Evolutionary conservation across 2,113 vertebrate genomes (phyloP), one percentile per base, ranked within the genome.

Genomic region (Festucalex cinctus): DNA sequence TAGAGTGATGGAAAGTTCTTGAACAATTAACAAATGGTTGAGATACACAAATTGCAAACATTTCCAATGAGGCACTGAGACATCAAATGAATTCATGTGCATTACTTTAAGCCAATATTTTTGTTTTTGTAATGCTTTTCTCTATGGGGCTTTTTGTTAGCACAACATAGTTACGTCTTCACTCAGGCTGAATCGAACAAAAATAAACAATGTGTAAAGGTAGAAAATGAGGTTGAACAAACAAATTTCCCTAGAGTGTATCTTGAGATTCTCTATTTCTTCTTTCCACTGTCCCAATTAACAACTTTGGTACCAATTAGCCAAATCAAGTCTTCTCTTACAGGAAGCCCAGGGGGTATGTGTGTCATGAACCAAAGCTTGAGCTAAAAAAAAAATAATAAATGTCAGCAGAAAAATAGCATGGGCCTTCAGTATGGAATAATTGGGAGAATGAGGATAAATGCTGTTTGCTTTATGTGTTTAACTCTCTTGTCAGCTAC

Each of bases 281-380:
- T 83, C 77, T 82, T 88, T 88, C 74, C 78, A 77, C 75, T 83
- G 76, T 83, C 80, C 82, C 90, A 89, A 88, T 89, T 90, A 87
- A 85, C 77, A 85, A 78, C 83, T 78, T 83, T 82, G 85, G 71
- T 87, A 85, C 84, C 88, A 90, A 90, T 91, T 90, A 91, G 82
- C 72, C 80, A 88, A 86, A 86, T 88, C 81, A 88, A 88, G 73
- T 76, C 68, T 82, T 81, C 48, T 65, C 74, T 82, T 72, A 84
- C 67, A 75, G 75, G 80, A 86, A 66, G 57, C 82, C 83, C 85
- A 68, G 43, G 79, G 90, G 80, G 70, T 83, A 66, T 75, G 58
- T 70, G 73, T 82, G 83, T 87, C 76, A 78, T 75, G 81, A 84
- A 84, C 62, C 69, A 78, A 60, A 60, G 66, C 49, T 75, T 16